Percentiles rank a stretch among this genome's conserved stretches.
Evolutionary conservation across 2,113 vertebrate genomes (phyloP).

Genomic region (Indicator maculatus): DNA sequence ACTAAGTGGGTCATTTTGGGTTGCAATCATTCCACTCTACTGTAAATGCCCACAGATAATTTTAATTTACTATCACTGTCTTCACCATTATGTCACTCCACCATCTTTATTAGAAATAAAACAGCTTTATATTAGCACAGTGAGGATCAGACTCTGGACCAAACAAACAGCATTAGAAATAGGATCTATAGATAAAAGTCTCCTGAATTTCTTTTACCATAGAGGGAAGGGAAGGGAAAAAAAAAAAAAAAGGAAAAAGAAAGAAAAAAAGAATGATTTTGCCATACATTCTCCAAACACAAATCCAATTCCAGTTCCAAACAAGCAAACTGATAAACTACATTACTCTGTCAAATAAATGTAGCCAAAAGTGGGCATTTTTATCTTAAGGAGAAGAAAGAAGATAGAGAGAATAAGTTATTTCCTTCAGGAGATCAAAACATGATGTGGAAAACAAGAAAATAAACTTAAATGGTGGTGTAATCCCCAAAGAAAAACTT

Average conservation of each 20-base stretch:
- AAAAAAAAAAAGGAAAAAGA: not conserved
- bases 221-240: not conserved
- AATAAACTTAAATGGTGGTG: slow-evolving; percentile 51
- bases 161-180: slow-evolving; percentile 1
- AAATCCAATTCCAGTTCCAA: not conserved
- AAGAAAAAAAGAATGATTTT: not conserved
- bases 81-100: not conserved
- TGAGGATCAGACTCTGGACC: not conserved
- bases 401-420: slow-evolving; percentile 41
- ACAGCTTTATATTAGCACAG: not conserved
- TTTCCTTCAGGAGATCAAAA: slow-evolving; percentile 56
- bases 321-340: not conserved
- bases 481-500: slow-evolving; percentile 55
- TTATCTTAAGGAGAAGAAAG: slow-evolving; percentile 38
- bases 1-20: not conserved
- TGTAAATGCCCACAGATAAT: not conserved
- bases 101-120: not conserved
- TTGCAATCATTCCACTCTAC: not conserved
- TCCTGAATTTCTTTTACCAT: not conserved
- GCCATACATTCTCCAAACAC: not conserved
- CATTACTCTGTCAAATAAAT: slow-evolving; percentile 5
- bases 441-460: slow-evolving; percentile 42
- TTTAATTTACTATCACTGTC: not conserved
- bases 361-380: slow-evolving; percentile 42
- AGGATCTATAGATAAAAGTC: not conserved